A percentile compares a stretch with the other conserved stretches of the same genome.
These are phyloP conservation scores for Hydrophis major DNA, from an alignment of 2,797 vertebrate species.

Conservation along the genomic window DNA sequence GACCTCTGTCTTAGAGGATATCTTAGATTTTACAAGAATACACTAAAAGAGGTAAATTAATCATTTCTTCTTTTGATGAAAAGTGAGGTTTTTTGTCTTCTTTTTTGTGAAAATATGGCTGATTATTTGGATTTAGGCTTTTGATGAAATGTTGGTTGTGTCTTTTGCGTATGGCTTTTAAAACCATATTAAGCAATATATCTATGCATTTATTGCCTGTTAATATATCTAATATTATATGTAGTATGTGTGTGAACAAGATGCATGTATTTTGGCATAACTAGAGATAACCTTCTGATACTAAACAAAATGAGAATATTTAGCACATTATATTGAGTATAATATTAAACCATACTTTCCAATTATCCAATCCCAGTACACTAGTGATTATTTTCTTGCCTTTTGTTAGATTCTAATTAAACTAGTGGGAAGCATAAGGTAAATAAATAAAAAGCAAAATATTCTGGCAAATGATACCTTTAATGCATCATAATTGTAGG, in stretches of 20 bases:
- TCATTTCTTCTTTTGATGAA: background rate
- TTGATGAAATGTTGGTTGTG: background rate
- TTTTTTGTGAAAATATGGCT: background rate
- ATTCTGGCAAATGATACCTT: background rate
- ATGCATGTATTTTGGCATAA: background rate
- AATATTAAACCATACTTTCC: background rate
- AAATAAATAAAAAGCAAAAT: background rate
- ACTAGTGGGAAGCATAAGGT: background rate
- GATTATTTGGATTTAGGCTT: background rate
- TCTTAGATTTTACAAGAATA: background rate
- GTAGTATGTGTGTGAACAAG: background rate
- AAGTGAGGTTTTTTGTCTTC: background rate
- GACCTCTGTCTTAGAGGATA: background rate
- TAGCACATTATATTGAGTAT: background rate
- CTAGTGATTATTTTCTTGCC: background rate
- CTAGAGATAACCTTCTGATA: background rate
- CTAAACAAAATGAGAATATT: background rate
- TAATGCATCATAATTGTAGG: background rate
- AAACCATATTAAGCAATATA: background rate
- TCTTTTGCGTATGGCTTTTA: background rate
- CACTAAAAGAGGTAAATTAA: background rate
- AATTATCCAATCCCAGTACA: too few species aligned
- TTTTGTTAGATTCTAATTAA: background rate
- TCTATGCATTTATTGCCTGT: background rate
- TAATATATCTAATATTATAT: background rate